Evolutionary conservation across 2,888 invertebrate genomes (phyloP).

Genomic region (Dimorphilus gyrociliatus): DNA sequence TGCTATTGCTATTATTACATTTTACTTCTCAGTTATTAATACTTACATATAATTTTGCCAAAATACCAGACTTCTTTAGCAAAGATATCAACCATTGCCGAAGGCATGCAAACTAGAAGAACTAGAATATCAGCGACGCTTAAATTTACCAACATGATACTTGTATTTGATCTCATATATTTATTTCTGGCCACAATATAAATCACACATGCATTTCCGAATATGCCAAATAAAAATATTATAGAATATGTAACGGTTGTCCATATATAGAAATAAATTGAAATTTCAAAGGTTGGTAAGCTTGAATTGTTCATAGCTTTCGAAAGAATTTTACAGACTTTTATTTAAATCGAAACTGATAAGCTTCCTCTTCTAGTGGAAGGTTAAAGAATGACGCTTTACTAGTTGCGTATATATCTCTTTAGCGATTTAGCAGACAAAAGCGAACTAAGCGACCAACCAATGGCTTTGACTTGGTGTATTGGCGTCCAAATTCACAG

Average conservation of each 20-base stretch:
- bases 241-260: constrained; percentile 73
- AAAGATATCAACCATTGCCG: constrained; percentile 81
- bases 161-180: constrained; percentile 85
- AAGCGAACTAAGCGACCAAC: no score
- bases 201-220: constrained; percentile 83
- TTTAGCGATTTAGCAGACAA: no score
- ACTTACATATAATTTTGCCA: constrained; percentile 84
- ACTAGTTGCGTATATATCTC: no score
- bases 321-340: constrained; percentile 6
- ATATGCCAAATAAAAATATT: constrained; percentile 72
- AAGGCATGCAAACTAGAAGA: constrained; percentile 74
- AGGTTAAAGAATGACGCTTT: no score
- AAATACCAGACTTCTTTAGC: constrained; percentile 78
- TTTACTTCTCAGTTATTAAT: no score
- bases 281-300: constrained; percentile 7
- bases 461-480: no score
- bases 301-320: constrained; percentile 6
- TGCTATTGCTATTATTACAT: no score
- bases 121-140: constrained; percentile 83
- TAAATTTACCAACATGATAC: constrained; percentile 80
- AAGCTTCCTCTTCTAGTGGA: no score
- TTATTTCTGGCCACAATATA: constrained; percentile 76
- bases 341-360: no score
- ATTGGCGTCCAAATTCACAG: no score
- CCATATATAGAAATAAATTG: constrained; percentile 61